A percentile compares a stretch with the other conserved stretches of the same genome.
These are phyloP conservation scores for Gari tellinella DNA, from an alignment of 2,888 invertebrate species.

Conservation along the genomic window DNA sequence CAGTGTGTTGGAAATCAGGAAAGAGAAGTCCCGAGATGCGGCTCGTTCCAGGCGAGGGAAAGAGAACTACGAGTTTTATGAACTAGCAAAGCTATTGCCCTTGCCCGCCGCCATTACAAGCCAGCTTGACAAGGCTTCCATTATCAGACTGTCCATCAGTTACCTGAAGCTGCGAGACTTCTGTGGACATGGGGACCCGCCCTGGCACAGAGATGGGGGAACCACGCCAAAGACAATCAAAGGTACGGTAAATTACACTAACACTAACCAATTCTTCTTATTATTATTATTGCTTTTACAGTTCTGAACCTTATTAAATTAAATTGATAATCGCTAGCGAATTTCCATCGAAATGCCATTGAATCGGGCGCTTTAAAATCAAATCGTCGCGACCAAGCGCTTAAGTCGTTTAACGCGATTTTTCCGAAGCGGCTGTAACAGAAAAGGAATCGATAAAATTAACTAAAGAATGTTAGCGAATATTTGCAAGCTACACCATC, in stretches of 20 bases:
- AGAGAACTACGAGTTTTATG: conserved; percentile 98
- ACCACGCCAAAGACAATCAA: conserved; percentile 67
- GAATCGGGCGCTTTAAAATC: too few species aligned
- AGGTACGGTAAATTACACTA: conserved; percentile 67
- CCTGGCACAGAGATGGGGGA: conserved; percentile 89
- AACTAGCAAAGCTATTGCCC: conserved; percentile 96
- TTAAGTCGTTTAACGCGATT: too few species aligned
- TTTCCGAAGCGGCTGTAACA: too few species aligned
- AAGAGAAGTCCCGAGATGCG: conserved; percentile 99
- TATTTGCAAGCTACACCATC: too few species aligned
- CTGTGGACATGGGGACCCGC: conserved; percentile 97
- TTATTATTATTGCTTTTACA: too few species aligned
- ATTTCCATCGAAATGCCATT: too few species aligned
- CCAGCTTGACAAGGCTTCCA: conserved; percentile 98
- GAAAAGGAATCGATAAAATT: too few species aligned
- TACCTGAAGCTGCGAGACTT: conserved; percentile 98
- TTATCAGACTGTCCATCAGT: conserved; percentile 97
- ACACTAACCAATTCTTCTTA: too few species aligned
- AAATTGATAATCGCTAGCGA: too few species aligned
- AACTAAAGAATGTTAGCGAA: too few species aligned
- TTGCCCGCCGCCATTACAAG: conserved; percentile 97
- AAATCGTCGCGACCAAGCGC: too few species aligned
- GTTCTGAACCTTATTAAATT: too few species aligned
- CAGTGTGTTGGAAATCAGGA: conserved; percentile 85
- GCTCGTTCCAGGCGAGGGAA: conserved; percentile 97